phyloP scores from a whole-genome alignment of 2,888 invertebrate genomes.

The Sussaba pulchella region DNA sequence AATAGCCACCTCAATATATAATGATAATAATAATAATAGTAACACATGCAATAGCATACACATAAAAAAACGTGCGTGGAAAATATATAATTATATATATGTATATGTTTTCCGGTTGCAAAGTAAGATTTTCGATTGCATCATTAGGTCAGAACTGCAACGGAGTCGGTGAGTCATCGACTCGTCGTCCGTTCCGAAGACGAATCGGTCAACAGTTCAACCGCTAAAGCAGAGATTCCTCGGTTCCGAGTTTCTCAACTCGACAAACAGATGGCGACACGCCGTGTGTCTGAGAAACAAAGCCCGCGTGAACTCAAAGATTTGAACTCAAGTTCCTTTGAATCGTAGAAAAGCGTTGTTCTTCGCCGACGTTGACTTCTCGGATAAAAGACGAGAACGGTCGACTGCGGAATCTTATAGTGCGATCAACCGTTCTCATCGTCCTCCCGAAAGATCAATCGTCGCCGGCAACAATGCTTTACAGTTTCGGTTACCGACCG shows the following conservation, averaged over 20 bases:
- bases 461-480: too few species aligned
- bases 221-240: background rate
- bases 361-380: too few species aligned
- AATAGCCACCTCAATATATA: too few species aligned
- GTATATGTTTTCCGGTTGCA: background rate
- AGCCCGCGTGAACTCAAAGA: background rate
- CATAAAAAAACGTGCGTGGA: background rate
- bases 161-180: conserved; percentile 22
- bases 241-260: conserved; percentile 22
- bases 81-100: background rate
- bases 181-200: background rate
- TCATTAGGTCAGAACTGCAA: background rate
- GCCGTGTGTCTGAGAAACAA: background rate
- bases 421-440: too few species aligned
- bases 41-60: background rate
- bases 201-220: conserved; percentile 25
- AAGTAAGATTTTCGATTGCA: background rate
- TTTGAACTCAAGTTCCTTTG: background rate
- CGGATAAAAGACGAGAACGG: too few species aligned
- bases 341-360: too few species aligned
- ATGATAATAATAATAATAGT: too few species aligned
- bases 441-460: too few species aligned
- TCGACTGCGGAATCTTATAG: too few species aligned
- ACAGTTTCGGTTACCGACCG: too few species aligned
- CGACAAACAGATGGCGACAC: conserved; percentile 43